phyloP scores from a whole-genome alignment of 2,113 vertebrate species.

The Pelvicachromis taeniatus region DNA sequence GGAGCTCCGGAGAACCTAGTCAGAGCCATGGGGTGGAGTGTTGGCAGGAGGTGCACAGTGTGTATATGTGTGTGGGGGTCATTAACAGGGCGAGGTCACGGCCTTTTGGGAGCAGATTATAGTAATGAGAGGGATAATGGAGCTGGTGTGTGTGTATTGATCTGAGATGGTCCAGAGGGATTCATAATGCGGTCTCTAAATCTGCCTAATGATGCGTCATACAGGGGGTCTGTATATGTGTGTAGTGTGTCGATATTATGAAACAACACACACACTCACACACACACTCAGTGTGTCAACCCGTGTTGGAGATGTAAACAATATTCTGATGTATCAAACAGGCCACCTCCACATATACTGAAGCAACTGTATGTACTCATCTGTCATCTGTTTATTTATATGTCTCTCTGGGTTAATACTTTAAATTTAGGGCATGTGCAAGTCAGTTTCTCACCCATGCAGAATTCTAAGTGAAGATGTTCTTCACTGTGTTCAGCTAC shows the following conservation, averaged over 20 bases:
- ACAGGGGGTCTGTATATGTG: constrained; percentile 14
- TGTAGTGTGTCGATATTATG: not conserved
- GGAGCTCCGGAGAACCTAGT: constrained; percentile 16
- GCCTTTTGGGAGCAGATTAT: constrained; percentile 67
- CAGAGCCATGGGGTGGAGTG: constrained; percentile 14
- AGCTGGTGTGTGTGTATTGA: constrained; percentile 58
- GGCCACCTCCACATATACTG: not conserved
- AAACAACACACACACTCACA: not conserved
- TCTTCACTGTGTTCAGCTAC: not conserved
- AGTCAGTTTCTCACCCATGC: not conserved
- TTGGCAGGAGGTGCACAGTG: constrained; percentile 24
- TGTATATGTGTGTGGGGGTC: constrained; percentile 19
- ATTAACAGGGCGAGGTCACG: constrained; percentile 63
- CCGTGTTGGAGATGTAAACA: not conserved
- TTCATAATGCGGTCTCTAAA: constrained; percentile 60
- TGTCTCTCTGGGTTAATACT: not conserved
- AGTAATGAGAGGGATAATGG: constrained; percentile 63
- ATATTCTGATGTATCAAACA: not conserved
- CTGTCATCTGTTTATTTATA: not conserved
- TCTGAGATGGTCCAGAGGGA: constrained; percentile 48
- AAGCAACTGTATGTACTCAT: not conserved
- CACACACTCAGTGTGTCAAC: not conserved
- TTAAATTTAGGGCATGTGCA: not conserved
- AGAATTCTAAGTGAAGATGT: not conserved
- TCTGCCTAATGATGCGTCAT: constrained; percentile 58